phyloP scores from a whole-genome alignment of 2,888 invertebrate genomes.

The Priocnemis perturbator region DNA sequence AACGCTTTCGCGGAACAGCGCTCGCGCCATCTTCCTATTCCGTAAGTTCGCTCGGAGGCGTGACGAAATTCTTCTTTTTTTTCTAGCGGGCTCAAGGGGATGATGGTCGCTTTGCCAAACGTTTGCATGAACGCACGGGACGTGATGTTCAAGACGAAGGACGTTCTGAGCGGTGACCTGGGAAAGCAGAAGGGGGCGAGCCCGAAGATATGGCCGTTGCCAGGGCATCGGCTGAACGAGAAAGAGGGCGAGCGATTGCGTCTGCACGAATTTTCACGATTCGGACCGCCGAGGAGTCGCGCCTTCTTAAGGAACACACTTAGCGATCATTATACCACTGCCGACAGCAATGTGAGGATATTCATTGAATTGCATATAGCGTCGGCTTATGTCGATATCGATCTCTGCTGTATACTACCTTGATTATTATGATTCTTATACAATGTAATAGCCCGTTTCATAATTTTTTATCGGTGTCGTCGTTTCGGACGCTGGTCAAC shows the following conservation, averaged over 20 bases:
- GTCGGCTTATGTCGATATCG: neutral
- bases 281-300: neutral
- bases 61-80: neutral
- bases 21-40: neutral
- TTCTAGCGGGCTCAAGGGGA: neutral
- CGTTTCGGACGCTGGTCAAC: too few relatives aligned
- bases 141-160: constrained; percentile 32
- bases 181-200: neutral
- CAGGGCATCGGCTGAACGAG: constrained; percentile 16
- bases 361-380: too few relatives aligned
- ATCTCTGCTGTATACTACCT: neutral
- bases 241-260: neutral
- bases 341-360: constrained; percentile 24
- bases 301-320: constrained; percentile 6
- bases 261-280: neutral
- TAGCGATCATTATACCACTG: neutral
- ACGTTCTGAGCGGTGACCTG: constrained; percentile 12
- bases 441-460: too few relatives aligned
- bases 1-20: too few relatives aligned
- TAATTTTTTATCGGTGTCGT: too few relatives aligned
- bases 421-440: too few relatives aligned
- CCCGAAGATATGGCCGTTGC: constrained; percentile 28
- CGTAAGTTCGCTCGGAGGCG: too few relatives aligned
- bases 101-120: constrained; percentile 8
- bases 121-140: neutral